phyloP scores from a whole-genome alignment of 37 sponge, comb jelly and placozoan species.

The Lycopodina hypogea region DNA sequence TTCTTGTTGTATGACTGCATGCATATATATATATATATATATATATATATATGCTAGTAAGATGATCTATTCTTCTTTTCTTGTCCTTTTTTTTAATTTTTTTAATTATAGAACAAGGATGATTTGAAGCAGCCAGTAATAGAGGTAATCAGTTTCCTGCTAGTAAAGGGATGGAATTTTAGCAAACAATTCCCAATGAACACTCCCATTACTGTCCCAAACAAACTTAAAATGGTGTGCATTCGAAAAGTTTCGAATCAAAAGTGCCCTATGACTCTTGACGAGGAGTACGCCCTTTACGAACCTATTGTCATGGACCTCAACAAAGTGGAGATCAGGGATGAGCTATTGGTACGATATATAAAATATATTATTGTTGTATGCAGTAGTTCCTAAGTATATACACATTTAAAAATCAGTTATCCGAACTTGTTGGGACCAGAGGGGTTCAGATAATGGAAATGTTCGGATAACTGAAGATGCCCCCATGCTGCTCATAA shows the following conservation, averaged over 20 bases:
- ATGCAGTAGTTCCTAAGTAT: too few species aligned
- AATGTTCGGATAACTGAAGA: too few species aligned
- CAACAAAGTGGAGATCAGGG: slow-evolving; percentile 20
- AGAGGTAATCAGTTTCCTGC: slow-evolving; percentile 19
- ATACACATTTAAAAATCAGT: too few species aligned
- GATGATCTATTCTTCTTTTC: too few species aligned
- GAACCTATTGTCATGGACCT: slow-evolving; percentile 46
- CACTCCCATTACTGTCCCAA: slow-evolving; percentile 12
- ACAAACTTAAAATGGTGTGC: slow-evolving; percentile 23
- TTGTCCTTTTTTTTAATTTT: too few species aligned
- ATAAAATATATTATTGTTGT: too few species aligned
- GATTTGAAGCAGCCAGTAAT: neutral
- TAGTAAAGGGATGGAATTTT: slow-evolving; percentile 24
- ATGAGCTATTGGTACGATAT: slow-evolving; percentile 27
- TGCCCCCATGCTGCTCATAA: too few species aligned
- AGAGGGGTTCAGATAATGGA: too few species aligned
- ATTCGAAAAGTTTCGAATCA: neutral
- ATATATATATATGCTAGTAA: neutral
- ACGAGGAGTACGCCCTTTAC: neutral
- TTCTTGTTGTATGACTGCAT: too few species aligned
- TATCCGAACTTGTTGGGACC: too few species aligned
- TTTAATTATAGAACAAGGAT: neutral
- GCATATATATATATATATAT: neutral
- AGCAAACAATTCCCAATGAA: slow-evolving; percentile 8
- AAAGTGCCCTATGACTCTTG: neutral